Percentiles rank a stretch among this genome's conserved stretches.
Conservation (phyloP, 2,113 vertebrate species). For the Clarias magur region DNA sequence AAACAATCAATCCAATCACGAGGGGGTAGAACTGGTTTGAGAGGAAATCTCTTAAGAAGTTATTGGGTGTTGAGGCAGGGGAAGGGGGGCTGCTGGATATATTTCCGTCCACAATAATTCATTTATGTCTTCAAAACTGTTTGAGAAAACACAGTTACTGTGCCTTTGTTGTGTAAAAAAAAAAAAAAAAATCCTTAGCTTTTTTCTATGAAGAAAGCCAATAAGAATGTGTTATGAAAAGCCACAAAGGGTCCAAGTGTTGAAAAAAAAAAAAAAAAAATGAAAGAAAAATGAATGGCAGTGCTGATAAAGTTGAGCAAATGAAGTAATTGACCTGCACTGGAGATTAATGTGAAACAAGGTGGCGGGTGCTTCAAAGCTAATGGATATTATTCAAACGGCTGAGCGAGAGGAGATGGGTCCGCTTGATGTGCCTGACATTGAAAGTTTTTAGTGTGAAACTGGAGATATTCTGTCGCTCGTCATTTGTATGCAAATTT, state of each 20-base stretch:
- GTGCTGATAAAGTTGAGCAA: slow-evolving; percentile 87
- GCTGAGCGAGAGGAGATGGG: slow-evolving; percentile 74
- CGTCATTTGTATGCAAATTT: slow-evolving; percentile 99
- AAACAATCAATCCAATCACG: slow-evolving; percentile 78
- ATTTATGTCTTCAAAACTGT: slow-evolving; percentile 79
- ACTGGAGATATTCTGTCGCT: slow-evolving; percentile 95
- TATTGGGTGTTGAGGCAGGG: slow-evolving; percentile 61
- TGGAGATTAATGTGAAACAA: slow-evolving; percentile 95
- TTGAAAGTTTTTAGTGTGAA: slow-evolving; percentile 90
- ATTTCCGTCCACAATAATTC: slow-evolving; percentile 78
- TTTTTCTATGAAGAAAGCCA: slow-evolving; percentile 73
- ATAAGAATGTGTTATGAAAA: slow-evolving; percentile 77
- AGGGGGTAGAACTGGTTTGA: slow-evolving; percentile 60
- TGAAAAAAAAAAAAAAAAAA: slow-evolving; percentile 73
- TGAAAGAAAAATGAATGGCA: slow-evolving; percentile 81
- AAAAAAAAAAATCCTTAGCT: slow-evolving; percentile 67
- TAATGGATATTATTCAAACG: slow-evolving; percentile 92
- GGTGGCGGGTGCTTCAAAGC: slow-evolving; percentile 91
- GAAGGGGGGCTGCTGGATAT: slow-evolving; percentile 57
- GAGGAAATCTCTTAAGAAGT: slow-evolving; percentile 73
- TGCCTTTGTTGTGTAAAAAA: slow-evolving; percentile 75
- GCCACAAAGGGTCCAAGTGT: slow-evolving; percentile 78
- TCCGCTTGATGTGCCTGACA: slow-evolving; percentile 92
- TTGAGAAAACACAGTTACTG: slow-evolving; percentile 74
- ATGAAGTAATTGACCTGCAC: slow-evolving; percentile 94